These are phyloP conservation scores for Illadopsis cleaveri DNA, from an alignment of 2,113 vertebrate species.

Conservation along the genomic window DNA sequence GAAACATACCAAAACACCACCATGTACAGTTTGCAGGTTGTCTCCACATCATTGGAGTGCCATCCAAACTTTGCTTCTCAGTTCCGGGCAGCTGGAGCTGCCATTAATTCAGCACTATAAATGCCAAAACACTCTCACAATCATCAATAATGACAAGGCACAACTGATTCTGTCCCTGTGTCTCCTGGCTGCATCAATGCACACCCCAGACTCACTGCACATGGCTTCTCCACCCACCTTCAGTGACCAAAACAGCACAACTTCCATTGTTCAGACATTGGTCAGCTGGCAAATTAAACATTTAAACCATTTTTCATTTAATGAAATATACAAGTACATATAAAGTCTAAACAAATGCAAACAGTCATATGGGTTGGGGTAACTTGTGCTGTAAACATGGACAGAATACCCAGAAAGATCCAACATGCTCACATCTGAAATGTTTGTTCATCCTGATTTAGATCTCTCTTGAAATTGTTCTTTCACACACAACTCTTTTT, in stretches of 20 bases:
- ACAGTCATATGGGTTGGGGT: background rate
- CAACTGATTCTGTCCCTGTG: background rate
- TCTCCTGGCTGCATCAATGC: background rate
- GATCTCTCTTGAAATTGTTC: background rate
- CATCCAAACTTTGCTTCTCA: background rate
- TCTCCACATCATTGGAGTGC: background rate
- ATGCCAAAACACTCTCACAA: background rate
- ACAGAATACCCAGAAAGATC: background rate
- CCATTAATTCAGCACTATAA: background rate
- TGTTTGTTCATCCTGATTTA: background rate
- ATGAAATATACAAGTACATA: constrained; percentile 30
- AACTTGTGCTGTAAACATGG: background rate
- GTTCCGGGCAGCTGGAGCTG: background rate
- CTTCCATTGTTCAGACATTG: background rate
- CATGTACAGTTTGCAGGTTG: background rate
- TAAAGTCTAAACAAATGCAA: background rate
- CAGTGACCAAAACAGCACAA: background rate
- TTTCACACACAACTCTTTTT: background rate
- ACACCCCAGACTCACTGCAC: background rate
- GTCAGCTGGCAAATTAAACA: constrained; percentile 30
- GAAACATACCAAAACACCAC: background rate
- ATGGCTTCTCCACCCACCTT: background rate
- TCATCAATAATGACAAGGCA: background rate
- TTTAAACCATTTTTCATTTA: background rate
- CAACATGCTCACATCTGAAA: background rate